Conservation (phyloP, 2,113 vertebrate species). For the Cololabis saira region DNA sequence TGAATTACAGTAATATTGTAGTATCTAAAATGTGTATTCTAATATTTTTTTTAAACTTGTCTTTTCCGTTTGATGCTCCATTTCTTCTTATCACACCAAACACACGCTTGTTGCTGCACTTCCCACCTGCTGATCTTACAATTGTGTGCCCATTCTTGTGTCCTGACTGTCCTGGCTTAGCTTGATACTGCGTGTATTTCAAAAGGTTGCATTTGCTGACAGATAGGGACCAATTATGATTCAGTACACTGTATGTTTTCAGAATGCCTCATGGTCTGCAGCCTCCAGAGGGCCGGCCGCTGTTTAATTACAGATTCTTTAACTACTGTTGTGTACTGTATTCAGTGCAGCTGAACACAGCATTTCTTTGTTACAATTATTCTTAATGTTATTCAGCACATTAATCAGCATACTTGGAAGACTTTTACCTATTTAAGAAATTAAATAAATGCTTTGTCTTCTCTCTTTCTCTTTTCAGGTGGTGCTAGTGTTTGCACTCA, state of each 20-base stretch:
- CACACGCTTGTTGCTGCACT: constrained; percentile 11
- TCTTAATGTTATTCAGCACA: background rate
- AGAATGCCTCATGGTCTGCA: constrained; percentile 23
- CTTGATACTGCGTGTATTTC: constrained; percentile 17
- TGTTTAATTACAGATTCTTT: constrained; percentile 50
- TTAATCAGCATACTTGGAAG: constrained; percentile 8
- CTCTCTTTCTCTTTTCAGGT: constrained; percentile 84
- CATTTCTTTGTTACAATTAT: constrained; percentile 7
- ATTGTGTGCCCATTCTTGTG: constrained; percentile 25
- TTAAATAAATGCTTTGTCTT: constrained; percentile 13
- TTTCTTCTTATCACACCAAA: constrained; percentile 27
- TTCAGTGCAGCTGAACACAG: constrained; percentile 21
- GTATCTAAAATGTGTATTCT: too few relatives aligned
- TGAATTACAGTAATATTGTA: too few relatives aligned
- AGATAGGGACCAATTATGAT: constrained; percentile 51
- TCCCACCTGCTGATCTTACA: constrained; percentile 11
- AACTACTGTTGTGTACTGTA: constrained; percentile 19
- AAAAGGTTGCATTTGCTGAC: constrained; percentile 39
- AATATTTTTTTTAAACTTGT: too few relatives aligned
- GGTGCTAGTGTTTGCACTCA: constrained; percentile 98
- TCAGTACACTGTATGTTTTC: constrained; percentile 24
- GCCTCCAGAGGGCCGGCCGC: constrained; percentile 19
- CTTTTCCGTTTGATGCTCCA: too few relatives aligned
- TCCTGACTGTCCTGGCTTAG: background rate
- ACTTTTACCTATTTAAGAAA: background rate